Conservation (phyloP, 2,888 invertebrate species). For the Lagria hirta region DNA sequence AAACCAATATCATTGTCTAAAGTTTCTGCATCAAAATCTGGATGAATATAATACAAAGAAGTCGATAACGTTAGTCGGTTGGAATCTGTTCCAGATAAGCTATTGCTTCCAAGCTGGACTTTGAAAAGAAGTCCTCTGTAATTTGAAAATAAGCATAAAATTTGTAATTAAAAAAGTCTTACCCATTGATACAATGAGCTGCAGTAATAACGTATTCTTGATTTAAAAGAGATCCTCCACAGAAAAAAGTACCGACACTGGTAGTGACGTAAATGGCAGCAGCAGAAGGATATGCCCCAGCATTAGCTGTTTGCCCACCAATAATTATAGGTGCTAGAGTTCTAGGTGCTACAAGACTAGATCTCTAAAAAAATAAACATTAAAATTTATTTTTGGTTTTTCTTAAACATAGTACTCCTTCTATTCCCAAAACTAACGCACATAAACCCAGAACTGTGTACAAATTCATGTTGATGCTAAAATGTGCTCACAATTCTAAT, state of each 20-base stretch:
- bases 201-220: slow-evolving; percentile 6
- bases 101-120: not conserved
- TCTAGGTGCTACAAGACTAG: too few relatives aligned
- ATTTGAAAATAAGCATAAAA: not conserved
- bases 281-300: slow-evolving; percentile 6
- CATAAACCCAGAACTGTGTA: too few relatives aligned
- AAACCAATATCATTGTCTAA: slow-evolving; percentile 5
- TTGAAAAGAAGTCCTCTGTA: not conserved
- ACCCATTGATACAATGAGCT: slow-evolving; percentile 9
- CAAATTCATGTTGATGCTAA: too few relatives aligned
- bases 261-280: slow-evolving; percentile 9
- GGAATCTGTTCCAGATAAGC: slow-evolving; percentile 1
- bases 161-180: slow-evolving; percentile 2
- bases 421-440: too few relatives aligned
- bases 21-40: not conserved
- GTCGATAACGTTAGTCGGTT: slow-evolving; percentile 4
- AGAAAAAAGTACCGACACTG: slow-evolving; percentile 5
- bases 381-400: too few relatives aligned
- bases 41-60: slow-evolving; percentile 1
- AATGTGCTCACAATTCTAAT: too few relatives aligned
- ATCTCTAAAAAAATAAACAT: too few relatives aligned
- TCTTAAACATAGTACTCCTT: too few relatives aligned
- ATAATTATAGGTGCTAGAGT: too few relatives aligned
- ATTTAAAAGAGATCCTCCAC: slow-evolving; percentile 8
- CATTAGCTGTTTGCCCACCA: slow-evolving; percentile 5